Evolutionary conservation across 1,140 invertebrate species (phyloP).

Genomic region (Drosophila leontia): DNA sequence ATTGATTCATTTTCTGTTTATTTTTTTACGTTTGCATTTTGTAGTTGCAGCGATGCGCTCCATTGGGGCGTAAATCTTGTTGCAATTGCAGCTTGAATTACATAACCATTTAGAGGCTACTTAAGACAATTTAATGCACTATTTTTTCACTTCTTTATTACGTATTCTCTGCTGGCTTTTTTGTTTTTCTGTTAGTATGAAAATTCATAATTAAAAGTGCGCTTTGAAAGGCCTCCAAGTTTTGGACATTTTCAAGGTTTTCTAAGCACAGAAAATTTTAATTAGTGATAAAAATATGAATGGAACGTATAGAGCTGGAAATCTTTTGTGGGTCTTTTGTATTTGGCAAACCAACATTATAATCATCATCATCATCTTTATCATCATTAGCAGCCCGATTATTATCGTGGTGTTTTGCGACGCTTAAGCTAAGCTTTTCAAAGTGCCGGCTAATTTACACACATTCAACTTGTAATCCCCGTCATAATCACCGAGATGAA

Average conservation of each 20-base stretch:
- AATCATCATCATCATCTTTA: conserved; percentile 11
- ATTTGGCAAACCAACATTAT: conserved; percentile 14
- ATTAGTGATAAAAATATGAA: conserved; percentile 36
- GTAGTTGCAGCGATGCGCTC: conserved; percentile 62
- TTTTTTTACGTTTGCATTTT: conserved; percentile 37
- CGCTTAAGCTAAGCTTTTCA: conserved; percentile 44
- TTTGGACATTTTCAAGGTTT: conserved; percentile 68
- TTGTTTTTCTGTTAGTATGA: conserved; percentile 23
- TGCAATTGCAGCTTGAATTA: conserved; percentile 55
- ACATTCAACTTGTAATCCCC: conserved; percentile 56
- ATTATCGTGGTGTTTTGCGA: conserved; percentile 32
- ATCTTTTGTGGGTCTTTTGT: conserved; percentile 39
- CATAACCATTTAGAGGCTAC: conserved; percentile 60
- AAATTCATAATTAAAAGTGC: conserved; percentile 69
- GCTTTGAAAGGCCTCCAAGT: conserved; percentile 29
- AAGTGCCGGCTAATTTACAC: conserved; percentile 52
- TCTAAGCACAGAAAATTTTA: conserved; percentile 40
- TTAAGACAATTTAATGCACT: conserved; percentile 36
- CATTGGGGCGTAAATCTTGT: conserved; percentile 73
- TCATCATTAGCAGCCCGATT: conserved; percentile 8
- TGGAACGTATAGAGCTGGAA: conserved; percentile 2
- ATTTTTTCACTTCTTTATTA: conserved; percentile 11
- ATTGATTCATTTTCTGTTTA: conserved; percentile 31
- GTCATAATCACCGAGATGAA: conserved; percentile 39
- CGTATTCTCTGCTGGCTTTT: conserved; percentile 7